Evolutionary conservation across 2,888 invertebrate species (phyloP).

Genomic region (Papilio protenor): DNA sequence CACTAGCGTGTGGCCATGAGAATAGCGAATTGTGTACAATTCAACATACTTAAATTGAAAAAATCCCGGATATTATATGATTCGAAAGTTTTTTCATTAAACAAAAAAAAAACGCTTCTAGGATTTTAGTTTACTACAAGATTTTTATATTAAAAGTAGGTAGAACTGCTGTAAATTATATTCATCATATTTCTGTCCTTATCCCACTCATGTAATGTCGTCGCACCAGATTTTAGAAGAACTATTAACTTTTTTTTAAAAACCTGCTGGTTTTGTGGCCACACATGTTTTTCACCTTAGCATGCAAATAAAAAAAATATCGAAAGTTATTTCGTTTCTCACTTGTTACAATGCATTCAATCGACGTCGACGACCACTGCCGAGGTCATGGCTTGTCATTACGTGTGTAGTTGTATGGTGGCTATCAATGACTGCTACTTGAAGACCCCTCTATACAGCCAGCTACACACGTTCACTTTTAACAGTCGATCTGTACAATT

Average conservation of each 20-base stretch:
- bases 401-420: not conserved
- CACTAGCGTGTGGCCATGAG: slow-evolving; percentile 9
- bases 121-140: no score
- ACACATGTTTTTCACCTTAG: slow-evolving; percentile 11
- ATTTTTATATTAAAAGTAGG: no score
- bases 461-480: no score
- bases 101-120: not conserved
- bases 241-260: not conserved
- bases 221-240: no score
- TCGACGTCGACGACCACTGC: not conserved
- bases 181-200: no score
- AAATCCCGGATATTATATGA: no score
- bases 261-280: slow-evolving; percentile 13
- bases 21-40: not conserved
- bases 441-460: not conserved
- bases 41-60: not conserved
- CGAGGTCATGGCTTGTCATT: slow-evolving; percentile 4
- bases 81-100: not conserved
- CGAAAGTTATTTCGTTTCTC: slow-evolving; percentile 35
- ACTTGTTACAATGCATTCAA: slow-evolving; percentile 10
- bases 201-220: no score
- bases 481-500: no score
- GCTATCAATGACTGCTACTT: not conserved
- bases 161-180: no score
- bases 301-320: slow-evolving; percentile 26